Base-by-base conservation (phyloP, 2,888 invertebrate genomes). In the Sericinus montela region DNA sequence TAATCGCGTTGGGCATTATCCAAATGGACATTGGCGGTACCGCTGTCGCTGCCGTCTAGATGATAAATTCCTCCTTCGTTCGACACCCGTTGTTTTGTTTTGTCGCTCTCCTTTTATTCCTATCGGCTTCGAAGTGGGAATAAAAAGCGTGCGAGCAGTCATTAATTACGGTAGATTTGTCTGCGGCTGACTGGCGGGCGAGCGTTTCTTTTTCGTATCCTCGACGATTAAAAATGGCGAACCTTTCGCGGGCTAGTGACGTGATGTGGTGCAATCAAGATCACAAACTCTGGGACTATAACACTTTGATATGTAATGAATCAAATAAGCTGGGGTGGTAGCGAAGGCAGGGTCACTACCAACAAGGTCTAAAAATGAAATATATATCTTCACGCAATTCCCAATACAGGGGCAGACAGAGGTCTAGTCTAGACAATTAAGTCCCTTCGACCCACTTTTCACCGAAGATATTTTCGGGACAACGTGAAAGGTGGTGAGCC, bases 1-100 rank as follows among this genome's bases (percentile, higher is more conserved):
- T 88, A 88, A 88, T 88, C 88, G 88, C 84, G 87, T 81, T 80
- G 86, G 84, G 87, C 85, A 88, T 88, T 88, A 88, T 86, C 87
- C 88, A 87, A 88, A 88, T 88, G 88, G 88, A 88, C 88, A 87
- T 79, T 82, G 86, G 84, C 80, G 85, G 82, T 75, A 75, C 74
- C 81, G 80, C 80, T 81, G 81, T 72, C 75, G 78, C 75, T 78
- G 79, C 82, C 83, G 83, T 78, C 82, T 80, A 78, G 80, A 88
- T 88, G 87, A 88, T 88, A 88, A 87, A 88, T 88, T 82, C 86
- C 80, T 81, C 84, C 85, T 86, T 81, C 81, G 86, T 87, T 88
- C 87, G 87, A 86, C 88, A 87, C 82, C 73, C 75, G 76, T 69
- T 72, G 75, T 69, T 67, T 72, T 84, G 86, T 87, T 85, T 81